Evolutionary conservation across 1,140 invertebrate genomes (phyloP).

Genomic region (Campoletis sonorensis): DNA sequence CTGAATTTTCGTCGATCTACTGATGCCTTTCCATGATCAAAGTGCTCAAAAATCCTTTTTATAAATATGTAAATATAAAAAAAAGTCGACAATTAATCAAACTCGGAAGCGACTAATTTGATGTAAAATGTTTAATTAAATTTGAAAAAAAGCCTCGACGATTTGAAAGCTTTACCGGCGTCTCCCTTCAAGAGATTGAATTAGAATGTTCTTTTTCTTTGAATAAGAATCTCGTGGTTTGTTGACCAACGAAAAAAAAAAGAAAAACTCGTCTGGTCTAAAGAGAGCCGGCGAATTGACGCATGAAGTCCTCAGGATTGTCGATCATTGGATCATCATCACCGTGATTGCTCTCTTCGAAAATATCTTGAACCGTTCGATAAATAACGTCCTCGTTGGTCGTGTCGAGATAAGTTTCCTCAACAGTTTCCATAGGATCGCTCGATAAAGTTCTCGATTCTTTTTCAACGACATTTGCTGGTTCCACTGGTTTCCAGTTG

Average conservation of each 20-base stretch:
- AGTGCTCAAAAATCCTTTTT: too few relatives aligned
- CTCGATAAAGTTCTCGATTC: neutral
- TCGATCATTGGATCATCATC: constrained; percentile 63
- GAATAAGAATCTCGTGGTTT: neutral
- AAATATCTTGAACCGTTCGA: constrained; percentile 73
- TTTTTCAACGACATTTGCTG: neutral
- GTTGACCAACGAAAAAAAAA: neutral
- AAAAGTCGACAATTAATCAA: too few relatives aligned
- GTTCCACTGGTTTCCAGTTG: neutral
- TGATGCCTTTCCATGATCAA: too few relatives aligned
- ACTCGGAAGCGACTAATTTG: too few relatives aligned
- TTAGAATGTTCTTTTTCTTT: too few relatives aligned
- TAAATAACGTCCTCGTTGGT: neutral
- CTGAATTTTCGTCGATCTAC: too few relatives aligned
- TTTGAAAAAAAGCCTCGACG: too few relatives aligned
- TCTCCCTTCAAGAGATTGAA: too few relatives aligned
- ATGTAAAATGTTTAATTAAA: too few relatives aligned
- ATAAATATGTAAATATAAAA: too few relatives aligned
- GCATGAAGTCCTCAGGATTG: constrained; percentile 33
- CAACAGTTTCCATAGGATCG: neutral
- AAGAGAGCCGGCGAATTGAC: constrained; percentile 25
- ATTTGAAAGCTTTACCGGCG: too few relatives aligned
- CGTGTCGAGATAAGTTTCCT: neutral
- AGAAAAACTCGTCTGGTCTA: neutral
- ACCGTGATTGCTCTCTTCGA: constrained; percentile 68